These are phyloP conservation scores for Patella ulyssiponensis DNA, from an alignment of 2,888 invertebrate species.

Conservation along the genomic window DNA sequence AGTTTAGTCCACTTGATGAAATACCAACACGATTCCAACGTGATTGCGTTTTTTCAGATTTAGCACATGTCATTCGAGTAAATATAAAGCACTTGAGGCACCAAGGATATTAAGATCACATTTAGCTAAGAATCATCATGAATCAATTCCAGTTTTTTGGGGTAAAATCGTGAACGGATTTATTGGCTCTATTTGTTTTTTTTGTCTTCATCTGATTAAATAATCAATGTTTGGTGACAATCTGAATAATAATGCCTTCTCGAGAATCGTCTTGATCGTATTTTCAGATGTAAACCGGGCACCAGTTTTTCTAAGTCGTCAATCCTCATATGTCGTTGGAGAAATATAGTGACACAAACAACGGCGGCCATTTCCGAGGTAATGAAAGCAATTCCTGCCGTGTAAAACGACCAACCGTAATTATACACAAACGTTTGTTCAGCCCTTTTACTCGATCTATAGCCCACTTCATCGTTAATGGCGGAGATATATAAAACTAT, in stretches of 20 bases:
- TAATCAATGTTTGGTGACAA: neutral
- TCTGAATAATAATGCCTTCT: neutral
- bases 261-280: neutral
- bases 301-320: conserved; percentile 61
- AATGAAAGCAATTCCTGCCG: conserved; percentile 65
- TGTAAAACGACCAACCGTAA: conserved; percentile 70
- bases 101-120: conserved; percentile 3
- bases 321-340: conserved; percentile 56
- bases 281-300: conserved; percentile 46
- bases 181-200: no score
- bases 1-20: no score
- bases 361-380: conserved; percentile 64
- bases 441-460: conserved; percentile 49
- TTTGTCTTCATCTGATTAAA: neutral
- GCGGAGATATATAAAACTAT: conserved; percentile 67
- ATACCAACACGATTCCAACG: no score
- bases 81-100: neutral
- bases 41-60: no score
- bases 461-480: conserved; percentile 67
- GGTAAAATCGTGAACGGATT: no score
- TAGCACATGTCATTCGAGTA: no score
- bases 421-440: conserved; percentile 53
- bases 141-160: neutral
- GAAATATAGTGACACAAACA: conserved; percentile 62
- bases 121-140: neutral